phyloP scores from a whole-genome alignment of 37 sponge, comb jelly and placozoan species.

The Cladorhizidae sp. region DNA sequence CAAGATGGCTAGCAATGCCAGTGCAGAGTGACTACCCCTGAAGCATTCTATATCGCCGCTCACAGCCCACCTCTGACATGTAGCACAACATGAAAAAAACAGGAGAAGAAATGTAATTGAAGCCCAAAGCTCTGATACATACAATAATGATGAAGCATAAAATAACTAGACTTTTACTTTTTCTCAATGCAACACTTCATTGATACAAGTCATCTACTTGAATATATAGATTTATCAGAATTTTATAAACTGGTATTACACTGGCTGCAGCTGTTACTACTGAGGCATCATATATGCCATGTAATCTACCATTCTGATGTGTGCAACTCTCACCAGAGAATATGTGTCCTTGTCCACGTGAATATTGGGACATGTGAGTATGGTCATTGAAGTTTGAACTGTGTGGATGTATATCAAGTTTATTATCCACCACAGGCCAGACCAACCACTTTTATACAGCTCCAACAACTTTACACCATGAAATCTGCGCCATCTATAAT shows the following conservation, averaged over 20 bases:
- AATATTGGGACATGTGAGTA: conserved; percentile 48
- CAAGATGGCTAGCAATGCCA: conserved; percentile 34
- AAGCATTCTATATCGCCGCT: conserved; percentile 50
- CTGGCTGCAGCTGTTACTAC: not conserved
- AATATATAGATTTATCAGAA: too few relatives aligned
- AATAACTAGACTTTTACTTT: too few relatives aligned
- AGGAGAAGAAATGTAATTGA: too few relatives aligned
- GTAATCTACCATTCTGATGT: not conserved
- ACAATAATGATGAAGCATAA: too few relatives aligned
- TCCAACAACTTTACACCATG: not conserved
- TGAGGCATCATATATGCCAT: too few relatives aligned
- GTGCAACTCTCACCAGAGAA: too few relatives aligned
- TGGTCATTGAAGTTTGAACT: conserved; percentile 49
- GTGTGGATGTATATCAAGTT: conserved; percentile 42
- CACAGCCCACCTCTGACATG: conserved; percentile 47
- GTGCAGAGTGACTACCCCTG: conserved; percentile 32
- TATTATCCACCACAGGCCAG: conserved; percentile 55
- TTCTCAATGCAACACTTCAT: too few relatives aligned
- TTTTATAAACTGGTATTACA: too few relatives aligned
- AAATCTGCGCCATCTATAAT: not conserved
- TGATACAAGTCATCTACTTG: too few relatives aligned
- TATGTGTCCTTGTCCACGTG: not conserved
- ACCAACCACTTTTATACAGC: conserved; percentile 3
- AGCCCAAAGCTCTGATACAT: too few relatives aligned
- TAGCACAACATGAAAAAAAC: too few relatives aligned